Evolutionary conservation across 2,888 invertebrate species (phyloP).

Genomic region (Crematogaster levior): DNA sequence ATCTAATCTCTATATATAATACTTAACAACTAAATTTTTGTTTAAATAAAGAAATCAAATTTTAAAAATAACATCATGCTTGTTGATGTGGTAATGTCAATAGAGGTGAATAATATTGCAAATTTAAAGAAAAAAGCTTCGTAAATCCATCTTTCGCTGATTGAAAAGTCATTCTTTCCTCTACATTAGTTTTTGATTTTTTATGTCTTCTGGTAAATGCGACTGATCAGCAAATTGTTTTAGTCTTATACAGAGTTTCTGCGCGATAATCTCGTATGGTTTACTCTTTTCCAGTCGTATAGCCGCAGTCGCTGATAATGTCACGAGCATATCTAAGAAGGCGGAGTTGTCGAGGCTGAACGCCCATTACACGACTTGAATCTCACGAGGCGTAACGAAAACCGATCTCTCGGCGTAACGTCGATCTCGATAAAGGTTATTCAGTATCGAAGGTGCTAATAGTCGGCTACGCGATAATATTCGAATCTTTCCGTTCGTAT

Average conservation of each 20-base stretch:
- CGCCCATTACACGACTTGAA: constrained; percentile 66
- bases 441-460: constrained; percentile 45
- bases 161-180: neutral
- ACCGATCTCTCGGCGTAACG: constrained; percentile 39
- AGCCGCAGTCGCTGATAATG: constrained; percentile 59
- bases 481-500: constrained; percentile 26
- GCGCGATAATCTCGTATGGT: constrained; percentile 32
- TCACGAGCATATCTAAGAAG: constrained; percentile 60
- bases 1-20: neutral
- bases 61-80: neutral
- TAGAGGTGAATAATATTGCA: neutral
- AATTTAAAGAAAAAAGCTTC: neutral
- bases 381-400: constrained; percentile 43
- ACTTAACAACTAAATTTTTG: neutral
- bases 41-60: neutral
- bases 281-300: constrained; percentile 44
- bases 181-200: neutral
- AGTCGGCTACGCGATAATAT: constrained; percentile 32
- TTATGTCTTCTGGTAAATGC: neutral
- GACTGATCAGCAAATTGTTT: neutral
- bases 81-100: neutral
- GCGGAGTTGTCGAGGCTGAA: constrained; percentile 65
- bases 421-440: constrained; percentile 41
- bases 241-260: constrained; percentile 22
- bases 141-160: neutral